Conservation (phyloP, 1,140 invertebrate species). For the Apis florea region DNA sequence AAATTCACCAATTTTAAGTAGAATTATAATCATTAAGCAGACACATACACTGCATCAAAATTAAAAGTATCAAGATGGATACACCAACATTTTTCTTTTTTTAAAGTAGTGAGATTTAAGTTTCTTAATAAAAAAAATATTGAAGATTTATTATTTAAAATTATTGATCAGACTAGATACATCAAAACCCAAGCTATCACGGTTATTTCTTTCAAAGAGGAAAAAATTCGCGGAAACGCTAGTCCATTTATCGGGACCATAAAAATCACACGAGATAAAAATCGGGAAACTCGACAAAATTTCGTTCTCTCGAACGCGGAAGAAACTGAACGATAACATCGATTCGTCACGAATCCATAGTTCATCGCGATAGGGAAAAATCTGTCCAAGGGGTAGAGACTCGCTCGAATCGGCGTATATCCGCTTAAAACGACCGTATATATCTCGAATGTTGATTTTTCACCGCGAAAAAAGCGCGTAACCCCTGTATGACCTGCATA, state of each 20-base stretch:
- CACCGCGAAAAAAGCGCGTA: background rate
- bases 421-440: background rate
- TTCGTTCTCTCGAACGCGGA: background rate
- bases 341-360: background rate
- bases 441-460: constrained; percentile 14
- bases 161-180: too few species aligned
- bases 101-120: too few species aligned
- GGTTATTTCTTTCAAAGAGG: background rate
- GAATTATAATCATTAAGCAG: background rate
- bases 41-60: background rate
- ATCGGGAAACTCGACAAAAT: background rate
- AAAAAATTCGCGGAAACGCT: background rate
- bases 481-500: background rate
- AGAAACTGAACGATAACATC: background rate
- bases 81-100: too few species aligned
- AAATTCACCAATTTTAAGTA: background rate
- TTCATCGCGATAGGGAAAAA: background rate
- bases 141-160: too few species aligned
- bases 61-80: too few species aligned
- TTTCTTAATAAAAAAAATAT: too few species aligned
- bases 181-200: background rate
- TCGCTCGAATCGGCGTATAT: background rate
- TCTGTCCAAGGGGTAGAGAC: background rate
- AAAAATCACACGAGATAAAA: background rate
- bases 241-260: background rate